A percentile compares a stretch with the other conserved stretches of the same genome.
These are phyloP conservation scores for Stichopus chloronotus DNA, from an alignment of 35 echinoderm and acorn worm genomes.

Conservation along the genomic window DNA sequence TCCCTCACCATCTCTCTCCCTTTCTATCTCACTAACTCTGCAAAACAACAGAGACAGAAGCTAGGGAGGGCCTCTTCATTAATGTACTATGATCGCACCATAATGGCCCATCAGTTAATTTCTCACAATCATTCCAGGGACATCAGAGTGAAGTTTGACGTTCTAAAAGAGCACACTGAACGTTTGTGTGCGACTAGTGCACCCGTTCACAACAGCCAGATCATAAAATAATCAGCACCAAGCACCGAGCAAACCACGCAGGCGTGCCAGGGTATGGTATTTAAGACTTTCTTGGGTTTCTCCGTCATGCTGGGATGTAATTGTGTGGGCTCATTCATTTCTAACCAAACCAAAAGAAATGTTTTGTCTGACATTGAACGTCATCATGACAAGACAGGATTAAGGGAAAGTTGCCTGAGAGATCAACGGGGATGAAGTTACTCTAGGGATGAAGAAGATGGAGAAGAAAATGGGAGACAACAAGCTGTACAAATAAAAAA, in stretches of 20 bases:
- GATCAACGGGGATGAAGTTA: not conserved
- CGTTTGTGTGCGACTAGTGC: too few relatives aligned
- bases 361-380: not conserved
- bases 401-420: not conserved
- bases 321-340: not conserved
- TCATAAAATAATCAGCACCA: too few relatives aligned
- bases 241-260: not conserved
- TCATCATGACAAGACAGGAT: not conserved
- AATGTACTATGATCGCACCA: slow-evolving; percentile 12
- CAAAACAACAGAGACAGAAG: too few relatives aligned
- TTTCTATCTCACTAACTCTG: not conserved
- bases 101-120: slow-evolving; percentile 37
- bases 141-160: not conserved
- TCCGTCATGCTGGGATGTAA: not conserved
- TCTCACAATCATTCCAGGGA: slow-evolving; percentile 5
- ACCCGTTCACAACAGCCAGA: too few relatives aligned
- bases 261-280: not conserved
- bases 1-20: too few relatives aligned
- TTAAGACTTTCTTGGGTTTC: not conserved
- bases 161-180: not conserved
- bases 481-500: not conserved
- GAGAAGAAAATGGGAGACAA: not conserved
- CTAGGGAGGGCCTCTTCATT: not conserved
- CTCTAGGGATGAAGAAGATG: not conserved
- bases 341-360: not conserved